These are phyloP conservation scores for Psittacula derbiana DNA, from an alignment of 2,797 vertebrate genomes.

Conservation along the genomic window DNA sequence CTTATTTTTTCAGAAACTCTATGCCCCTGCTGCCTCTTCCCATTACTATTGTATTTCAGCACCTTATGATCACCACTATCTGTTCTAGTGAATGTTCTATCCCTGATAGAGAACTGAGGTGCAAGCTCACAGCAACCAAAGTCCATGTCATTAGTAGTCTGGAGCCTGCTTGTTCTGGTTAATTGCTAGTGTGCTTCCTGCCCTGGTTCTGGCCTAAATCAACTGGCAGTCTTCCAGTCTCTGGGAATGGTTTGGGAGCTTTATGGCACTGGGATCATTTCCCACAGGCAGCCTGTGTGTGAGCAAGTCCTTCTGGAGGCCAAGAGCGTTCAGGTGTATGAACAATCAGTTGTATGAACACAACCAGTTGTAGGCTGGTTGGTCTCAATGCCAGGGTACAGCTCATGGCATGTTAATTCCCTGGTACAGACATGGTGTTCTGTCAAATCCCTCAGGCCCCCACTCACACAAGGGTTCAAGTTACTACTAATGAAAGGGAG, in stretches of 20 bases:
- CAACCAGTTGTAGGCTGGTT: background rate
- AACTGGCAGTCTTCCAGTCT: background rate
- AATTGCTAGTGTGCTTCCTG: background rate
- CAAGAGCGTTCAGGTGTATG: background rate
- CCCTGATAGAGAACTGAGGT: background rate
- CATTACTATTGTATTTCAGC: background rate
- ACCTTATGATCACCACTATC: background rate
- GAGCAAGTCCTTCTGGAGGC: background rate
- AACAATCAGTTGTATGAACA: background rate
- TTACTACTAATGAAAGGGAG: background rate
- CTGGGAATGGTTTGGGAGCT: background rate
- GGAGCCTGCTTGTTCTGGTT: background rate
- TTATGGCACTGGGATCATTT: background rate
- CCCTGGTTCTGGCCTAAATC: background rate
- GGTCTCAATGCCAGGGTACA: background rate
- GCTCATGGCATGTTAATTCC: background rate
- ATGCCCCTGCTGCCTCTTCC: background rate
- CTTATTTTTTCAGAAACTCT: background rate
- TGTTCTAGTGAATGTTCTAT: background rate
- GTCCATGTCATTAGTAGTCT: background rate
- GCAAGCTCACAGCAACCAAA: background rate
- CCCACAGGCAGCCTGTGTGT: background rate
- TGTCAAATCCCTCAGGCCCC: background rate
- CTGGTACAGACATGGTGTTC: background rate
- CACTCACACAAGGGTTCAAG: background rate